Evolutionary conservation across 1,140 invertebrate species (phyloP).

Genomic region (Agrypnia vestita): DNA sequence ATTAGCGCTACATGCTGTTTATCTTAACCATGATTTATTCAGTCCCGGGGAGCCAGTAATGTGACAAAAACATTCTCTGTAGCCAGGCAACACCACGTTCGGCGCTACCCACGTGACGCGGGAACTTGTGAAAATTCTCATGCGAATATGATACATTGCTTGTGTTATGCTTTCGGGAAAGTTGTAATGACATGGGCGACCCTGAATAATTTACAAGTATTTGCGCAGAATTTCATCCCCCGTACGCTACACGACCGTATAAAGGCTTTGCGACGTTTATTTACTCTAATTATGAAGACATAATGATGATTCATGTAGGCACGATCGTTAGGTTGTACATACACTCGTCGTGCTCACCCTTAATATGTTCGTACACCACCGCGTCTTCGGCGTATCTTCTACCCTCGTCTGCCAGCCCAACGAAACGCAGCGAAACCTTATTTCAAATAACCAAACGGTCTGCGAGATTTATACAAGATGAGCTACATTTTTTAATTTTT

Average conservation of each 20-base stretch:
- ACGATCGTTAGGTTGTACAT: neutral
- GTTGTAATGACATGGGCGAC: conserved; percentile 44
- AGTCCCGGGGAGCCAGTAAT: conserved; percentile 52
- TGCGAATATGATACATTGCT: conserved; percentile 49
- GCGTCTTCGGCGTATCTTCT: too few relatives aligned
- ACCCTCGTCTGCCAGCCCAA: too few relatives aligned
- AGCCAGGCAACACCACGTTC: conserved; percentile 22
- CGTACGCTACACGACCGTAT: conserved; percentile 19
- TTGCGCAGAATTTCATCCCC: conserved; percentile 35
- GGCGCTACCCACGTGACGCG: conserved; percentile 21
- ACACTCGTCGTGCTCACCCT: too few relatives aligned
- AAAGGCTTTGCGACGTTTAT: conserved; percentile 34
- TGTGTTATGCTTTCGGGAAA: conserved; percentile 38
- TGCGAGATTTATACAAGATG: too few relatives aligned
- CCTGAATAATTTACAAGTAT: conserved; percentile 46
- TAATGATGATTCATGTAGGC: conserved; percentile 31
- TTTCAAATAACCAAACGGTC: too few relatives aligned
- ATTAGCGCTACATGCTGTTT: conserved; percentile 52
- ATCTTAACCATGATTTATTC: conserved; percentile 60
- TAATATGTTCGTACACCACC: too few relatives aligned
- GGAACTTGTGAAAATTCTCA: conserved; percentile 49
- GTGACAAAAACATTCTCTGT: conserved; percentile 57
- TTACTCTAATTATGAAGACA: conserved; percentile 37
- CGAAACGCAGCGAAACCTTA: too few relatives aligned
- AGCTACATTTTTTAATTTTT: too few relatives aligned